Evolutionary conservation across 2,888 invertebrate genomes (phyloP).

Genomic region (Amblyjoppa fuscipennis): DNA sequence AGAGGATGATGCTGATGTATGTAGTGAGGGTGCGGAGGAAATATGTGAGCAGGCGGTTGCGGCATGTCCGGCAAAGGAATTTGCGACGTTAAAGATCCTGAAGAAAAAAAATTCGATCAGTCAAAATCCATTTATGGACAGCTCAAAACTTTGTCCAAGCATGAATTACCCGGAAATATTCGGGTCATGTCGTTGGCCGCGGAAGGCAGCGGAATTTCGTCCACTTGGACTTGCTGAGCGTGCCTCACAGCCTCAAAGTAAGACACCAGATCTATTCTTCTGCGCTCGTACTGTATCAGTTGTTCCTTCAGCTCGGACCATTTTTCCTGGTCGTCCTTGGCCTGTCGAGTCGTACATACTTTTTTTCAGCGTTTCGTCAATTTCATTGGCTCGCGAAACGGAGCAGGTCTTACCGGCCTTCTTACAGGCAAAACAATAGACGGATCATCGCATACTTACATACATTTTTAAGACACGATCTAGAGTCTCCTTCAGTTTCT

Average conservation of each 20-base stretch:
- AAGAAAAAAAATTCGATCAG: conserved; percentile 56
- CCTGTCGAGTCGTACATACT: conserved; percentile 86
- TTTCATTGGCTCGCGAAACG: neutral
- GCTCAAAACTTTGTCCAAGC: neutral
- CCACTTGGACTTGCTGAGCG: conserved; percentile 97
- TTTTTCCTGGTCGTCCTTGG: conserved; percentile 98
- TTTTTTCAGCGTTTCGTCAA: neutral
- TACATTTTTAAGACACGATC: conserved; percentile 97
- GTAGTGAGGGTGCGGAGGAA: conserved; percentile 81
- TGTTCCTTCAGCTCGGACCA: conserved; percentile 96
- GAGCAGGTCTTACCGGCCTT: conserved; percentile 32
- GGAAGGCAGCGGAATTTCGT: conserved; percentile 97
- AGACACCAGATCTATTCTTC: conserved; percentile 93
- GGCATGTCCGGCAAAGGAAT: conserved; percentile 87
- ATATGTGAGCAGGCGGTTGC: conserved; percentile 81
- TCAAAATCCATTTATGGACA: neutral
- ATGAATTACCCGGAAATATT: conserved; percentile 78
- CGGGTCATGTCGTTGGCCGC: conserved; percentile 80
- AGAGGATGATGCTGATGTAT: conserved; percentile 85
- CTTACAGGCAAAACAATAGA: conserved; percentile 11
- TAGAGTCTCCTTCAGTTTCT: conserved; percentile 97
- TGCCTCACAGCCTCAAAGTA: conserved; percentile 98
- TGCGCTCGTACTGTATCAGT: conserved; percentile 96
- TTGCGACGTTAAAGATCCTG: conserved; percentile 86
- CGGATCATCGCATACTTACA: conserved; percentile 89